phyloP scores from a whole-genome alignment of 2,797 vertebrate genomes.

The Micromesistius poutassou region DNA sequence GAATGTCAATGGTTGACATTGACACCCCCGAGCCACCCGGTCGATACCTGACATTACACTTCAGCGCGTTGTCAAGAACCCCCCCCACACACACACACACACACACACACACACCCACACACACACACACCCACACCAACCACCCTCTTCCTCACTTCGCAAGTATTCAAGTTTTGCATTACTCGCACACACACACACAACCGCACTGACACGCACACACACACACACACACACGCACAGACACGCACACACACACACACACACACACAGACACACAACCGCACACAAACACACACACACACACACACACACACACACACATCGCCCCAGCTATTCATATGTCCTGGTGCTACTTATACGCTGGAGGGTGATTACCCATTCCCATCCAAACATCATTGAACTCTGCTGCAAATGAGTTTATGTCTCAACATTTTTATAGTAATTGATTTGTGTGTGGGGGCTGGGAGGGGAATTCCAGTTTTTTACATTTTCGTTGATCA shows the following conservation, averaged over 20 bases:
- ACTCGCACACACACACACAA: constrained; percentile 14
- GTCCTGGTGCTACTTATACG: constrained; percentile 51
- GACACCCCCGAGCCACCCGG: constrained; percentile 62
- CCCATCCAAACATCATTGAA: constrained; percentile 58
- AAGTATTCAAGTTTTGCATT: constrained; percentile 61
- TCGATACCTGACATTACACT: constrained; percentile 67
- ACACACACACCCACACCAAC: too few species aligned
- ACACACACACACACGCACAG: too few species aligned
- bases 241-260: too few species aligned
- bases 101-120: too few species aligned
- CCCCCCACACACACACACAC: too few species aligned
- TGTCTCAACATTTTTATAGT: not conserved
- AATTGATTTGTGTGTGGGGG: not conserved
- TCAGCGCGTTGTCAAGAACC: constrained; percentile 36
- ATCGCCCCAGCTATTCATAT: constrained; percentile 36
- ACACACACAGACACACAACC: too few species aligned
- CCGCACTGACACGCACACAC: too few species aligned
- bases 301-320: too few species aligned
- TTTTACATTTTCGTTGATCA: not conserved
- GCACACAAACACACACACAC: too few species aligned
- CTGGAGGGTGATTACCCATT: constrained; percentile 55
- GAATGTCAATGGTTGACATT: constrained; percentile 75
- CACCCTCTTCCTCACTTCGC: constrained; percentile 35
- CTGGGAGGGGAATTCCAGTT: not conserved
- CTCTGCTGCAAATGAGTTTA: constrained; percentile 27